Conservation (phyloP, 2,888 invertebrate genomes). For the Nebria salina region DNA sequence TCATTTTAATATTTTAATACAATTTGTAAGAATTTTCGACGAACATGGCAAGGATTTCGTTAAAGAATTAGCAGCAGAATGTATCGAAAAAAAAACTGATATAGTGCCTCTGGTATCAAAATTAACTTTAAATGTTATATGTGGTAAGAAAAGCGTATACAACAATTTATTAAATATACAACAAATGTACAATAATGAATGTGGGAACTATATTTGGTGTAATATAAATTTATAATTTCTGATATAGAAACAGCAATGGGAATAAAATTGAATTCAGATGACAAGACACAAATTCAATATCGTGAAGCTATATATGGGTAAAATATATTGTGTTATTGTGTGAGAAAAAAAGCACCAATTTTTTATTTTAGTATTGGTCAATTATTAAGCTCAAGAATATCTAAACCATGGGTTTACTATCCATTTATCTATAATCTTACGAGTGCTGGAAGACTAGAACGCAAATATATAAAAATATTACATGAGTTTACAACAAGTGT, state of each 20-base stretch:
- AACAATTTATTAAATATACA: neutral
- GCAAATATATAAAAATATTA: constrained; percentile 25
- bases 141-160: neutral
- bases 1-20: constrained; percentile 22
- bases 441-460: neutral
- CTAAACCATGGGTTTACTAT: constrained; percentile 23
- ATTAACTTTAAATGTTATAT: constrained; percentile 17
- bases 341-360: neutral
- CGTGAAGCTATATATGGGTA: neutral
- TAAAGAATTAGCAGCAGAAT: constrained; percentile 3
- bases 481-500: constrained; percentile 36
- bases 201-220: neutral
- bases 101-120: constrained; percentile 14
- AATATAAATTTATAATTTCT: neutral
- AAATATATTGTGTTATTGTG: neutral
- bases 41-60: constrained; percentile 9
- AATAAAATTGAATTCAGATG: constrained; percentile 7
- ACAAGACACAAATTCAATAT: neutral
- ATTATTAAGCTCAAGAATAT: constrained; percentile 10
- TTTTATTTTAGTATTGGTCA: constrained; percentile 20
- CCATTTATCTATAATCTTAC: constrained; percentile 12
- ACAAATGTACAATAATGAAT: neutral
- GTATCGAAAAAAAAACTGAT: constrained; percentile 9
- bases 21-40: neutral
- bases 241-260: constrained; percentile 22